These are phyloP conservation scores for Ellobius talpinus DNA, from an alignment of 2,113 vertebrate genomes.

Conservation along the genomic window DNA sequence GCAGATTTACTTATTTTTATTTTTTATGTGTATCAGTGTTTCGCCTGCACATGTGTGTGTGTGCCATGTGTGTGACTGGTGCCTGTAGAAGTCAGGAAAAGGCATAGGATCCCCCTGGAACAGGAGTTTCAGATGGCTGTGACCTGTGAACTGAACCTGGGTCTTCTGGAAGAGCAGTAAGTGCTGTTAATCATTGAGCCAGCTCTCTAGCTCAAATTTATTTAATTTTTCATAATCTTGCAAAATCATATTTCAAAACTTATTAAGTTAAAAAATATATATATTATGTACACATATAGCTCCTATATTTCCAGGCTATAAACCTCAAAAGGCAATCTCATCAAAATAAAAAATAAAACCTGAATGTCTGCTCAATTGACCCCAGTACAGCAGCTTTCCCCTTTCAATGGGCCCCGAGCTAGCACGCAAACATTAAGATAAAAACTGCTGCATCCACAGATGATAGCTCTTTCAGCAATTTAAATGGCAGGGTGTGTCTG, in stretches of 20 bases:
- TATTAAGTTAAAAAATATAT: slow-evolving; percentile 61
- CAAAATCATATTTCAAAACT: slow-evolving; percentile 16
- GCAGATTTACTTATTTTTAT: background rate
- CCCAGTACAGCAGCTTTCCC: background rate
- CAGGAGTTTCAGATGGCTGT: background rate
- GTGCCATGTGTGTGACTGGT: background rate
- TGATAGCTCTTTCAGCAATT: background rate
- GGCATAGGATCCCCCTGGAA: background rate
- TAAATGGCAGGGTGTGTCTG: background rate
- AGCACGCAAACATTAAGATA: background rate
- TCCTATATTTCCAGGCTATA: background rate
- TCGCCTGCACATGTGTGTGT: background rate
- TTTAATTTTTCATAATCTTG: background rate
- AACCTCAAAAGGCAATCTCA: background rate
- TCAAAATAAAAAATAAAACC: background rate
- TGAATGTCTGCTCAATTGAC: background rate
- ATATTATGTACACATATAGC: too few species aligned
- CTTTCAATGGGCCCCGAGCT: background rate
- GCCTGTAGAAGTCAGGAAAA: background rate
- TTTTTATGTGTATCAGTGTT: background rate
- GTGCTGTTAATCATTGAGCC: background rate
- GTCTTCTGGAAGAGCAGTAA: background rate
- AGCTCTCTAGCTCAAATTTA: background rate
- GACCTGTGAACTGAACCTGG: background rate
- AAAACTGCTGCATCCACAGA: background rate